Evolutionary conservation across 1,140 invertebrate genomes (phyloP), one percentile per base, ranked within the genome.

Genomic region (Temnothorax curvispinosus): DNA sequence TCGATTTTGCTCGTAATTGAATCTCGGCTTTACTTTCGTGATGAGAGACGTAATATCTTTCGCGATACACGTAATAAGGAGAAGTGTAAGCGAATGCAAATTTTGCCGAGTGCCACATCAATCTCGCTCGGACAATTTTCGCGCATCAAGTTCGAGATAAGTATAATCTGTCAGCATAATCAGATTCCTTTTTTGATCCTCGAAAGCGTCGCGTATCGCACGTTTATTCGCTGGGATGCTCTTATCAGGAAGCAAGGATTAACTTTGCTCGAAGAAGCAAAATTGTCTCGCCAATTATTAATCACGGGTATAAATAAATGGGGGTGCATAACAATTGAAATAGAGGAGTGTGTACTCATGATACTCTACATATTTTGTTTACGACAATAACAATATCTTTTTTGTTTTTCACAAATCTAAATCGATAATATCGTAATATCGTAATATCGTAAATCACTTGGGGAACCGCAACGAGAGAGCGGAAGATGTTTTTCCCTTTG

Each of bases 1-100:
- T 75, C 54, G 41, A 62, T 84, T 60, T 38, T 6, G 54, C 69
- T 74, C 27, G 32, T 75, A 84, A 84, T 84, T 75, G 69, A 84
- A 84, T 84, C 69, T 47, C 41, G 27, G 56, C 27, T 74, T 21
- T 47, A 74, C 27, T 50, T 58, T 21, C n/a, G 27, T 27, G 27
- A 27, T 27, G 21, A 38, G 80, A 47, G 27, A 35, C 21, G 69
- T 72, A 27, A 84, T 75, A 75, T 44, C 69, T 71, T 64, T 71
- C 21, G 32, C 47, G 47, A 21, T 60, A 47, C 6, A 38, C 11
- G 50, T 7, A 35, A 5, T 54, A n/a, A n/a, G 38, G 5, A 27
- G 18, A 11, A 9, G 35, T 21, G 5, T 21, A 60, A 72, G 13
- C 41, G n/a, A 50, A 84, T 71, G 69, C 80, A 75, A 84, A 84